Evolutionary conservation across 2,113 vertebrate genomes (phyloP).

Genomic region (Saguinus imperator): DNA sequence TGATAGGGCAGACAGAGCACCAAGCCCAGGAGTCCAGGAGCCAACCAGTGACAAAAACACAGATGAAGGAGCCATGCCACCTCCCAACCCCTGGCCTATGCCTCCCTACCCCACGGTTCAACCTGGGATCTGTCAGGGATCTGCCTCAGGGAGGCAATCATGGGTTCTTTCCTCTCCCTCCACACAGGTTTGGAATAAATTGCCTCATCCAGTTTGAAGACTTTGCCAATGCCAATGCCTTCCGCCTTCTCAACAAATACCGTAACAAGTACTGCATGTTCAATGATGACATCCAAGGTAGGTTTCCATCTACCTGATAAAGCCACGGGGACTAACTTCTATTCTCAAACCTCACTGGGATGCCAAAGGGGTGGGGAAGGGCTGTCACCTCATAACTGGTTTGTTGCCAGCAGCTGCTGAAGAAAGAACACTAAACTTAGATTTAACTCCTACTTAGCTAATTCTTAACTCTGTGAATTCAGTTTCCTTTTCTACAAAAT

Average conservation of each 20-base stretch:
- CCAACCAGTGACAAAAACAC: background rate
- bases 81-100: background rate
- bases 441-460: background rate
- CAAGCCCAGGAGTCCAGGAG: background rate
- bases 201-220: conserved; percentile 99
- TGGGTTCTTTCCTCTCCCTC: background rate
- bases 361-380: background rate
- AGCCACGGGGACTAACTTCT: background rate
- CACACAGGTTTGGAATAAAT: conserved; percentile 93
- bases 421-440: background rate
- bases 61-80: background rate
- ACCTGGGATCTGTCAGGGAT: background rate
- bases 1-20: background rate
- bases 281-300: conserved; percentile 99
- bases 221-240: conserved; percentile 96
- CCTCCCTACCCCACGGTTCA: background rate
- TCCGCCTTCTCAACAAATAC: conserved; percentile 97
- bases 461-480: conserved; percentile 13
- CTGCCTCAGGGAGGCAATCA: background rate
- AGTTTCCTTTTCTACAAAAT: conserved; percentile 2
- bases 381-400: background rate
- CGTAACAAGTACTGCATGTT: conserved; percentile 95
- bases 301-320: background rate
- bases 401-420: background rate
- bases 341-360: background rate